Percentiles rank a stretch among this genome's conserved stretches.
Conservation (phyloP, 2,113 vertebrate species). For the Nothocercus nigrocapillus region DNA sequence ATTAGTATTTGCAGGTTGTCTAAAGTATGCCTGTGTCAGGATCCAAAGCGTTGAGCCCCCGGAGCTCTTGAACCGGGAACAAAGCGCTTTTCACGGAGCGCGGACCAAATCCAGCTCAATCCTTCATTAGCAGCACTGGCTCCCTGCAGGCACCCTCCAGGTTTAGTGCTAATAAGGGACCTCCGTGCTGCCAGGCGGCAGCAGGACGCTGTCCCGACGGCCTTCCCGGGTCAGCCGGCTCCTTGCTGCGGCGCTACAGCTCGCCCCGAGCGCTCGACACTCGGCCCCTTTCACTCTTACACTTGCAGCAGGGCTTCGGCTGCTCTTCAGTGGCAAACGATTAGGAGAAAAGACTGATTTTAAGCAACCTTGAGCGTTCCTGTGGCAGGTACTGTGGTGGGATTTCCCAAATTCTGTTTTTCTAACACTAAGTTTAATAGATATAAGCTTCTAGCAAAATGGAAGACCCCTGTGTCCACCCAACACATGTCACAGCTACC, state of each 20-base stretch:
- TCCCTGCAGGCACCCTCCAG: conserved; percentile 74
- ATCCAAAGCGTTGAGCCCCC: conserved; percentile 73
- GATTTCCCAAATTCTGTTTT: background rate
- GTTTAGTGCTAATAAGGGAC: conserved; percentile 75
- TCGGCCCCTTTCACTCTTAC: background rate
- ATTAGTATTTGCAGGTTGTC: conserved; percentile 79
- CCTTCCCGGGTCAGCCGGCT: conserved; percentile 68
- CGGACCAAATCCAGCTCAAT: conserved; percentile 76
- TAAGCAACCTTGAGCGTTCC: background rate
- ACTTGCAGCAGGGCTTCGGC: background rate
- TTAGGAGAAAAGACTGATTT: background rate
- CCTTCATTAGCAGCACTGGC: conserved; percentile 80
- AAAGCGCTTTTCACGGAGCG: conserved; percentile 77
- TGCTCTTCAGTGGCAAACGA: background rate
- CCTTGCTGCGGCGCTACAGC: conserved; percentile 13
- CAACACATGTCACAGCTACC: background rate
- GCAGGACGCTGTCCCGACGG: conserved; percentile 64
- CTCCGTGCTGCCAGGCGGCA: conserved; percentile 36
- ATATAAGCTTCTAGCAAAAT: background rate
- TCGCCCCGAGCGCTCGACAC: background rate
- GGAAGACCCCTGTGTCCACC: background rate
- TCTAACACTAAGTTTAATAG: background rate
- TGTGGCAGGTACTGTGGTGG: background rate
- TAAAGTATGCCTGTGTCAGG: conserved; percentile 60
- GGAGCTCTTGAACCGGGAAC: conserved; percentile 77